phyloP scores from a whole-genome alignment of 2,113 vertebrate genomes.

The Ochotona princeps region DNA sequence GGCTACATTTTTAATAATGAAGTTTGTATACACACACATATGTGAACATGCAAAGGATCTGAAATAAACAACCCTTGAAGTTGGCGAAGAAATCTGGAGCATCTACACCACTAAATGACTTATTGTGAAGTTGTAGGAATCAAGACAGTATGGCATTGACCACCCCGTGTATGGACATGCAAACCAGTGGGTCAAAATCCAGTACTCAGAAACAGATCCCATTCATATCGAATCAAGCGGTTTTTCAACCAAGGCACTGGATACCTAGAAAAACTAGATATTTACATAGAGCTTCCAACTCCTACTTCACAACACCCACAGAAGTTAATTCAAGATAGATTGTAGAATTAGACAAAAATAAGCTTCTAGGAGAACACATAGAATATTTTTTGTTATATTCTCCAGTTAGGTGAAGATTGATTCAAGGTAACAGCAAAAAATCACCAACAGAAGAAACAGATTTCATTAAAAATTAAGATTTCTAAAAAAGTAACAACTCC shows the following conservation, averaged over 20 bases:
- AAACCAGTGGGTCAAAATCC: background rate
- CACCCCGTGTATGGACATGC: background rate
- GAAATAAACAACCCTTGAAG: background rate
- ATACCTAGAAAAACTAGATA: background rate
- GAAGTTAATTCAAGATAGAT: background rate
- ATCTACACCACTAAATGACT: background rate
- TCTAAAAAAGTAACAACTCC: background rate
- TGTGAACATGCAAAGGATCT: background rate
- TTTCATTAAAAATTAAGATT: background rate
- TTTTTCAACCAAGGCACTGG: background rate
- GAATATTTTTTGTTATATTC: background rate
- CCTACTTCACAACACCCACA: background rate
- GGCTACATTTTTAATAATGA: background rate
- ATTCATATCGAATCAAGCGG: background rate
- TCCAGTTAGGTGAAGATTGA: background rate
- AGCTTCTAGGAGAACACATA: slow-evolving; percentile 27
- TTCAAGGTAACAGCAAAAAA: background rate
- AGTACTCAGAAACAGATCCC: background rate
- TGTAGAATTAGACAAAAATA: background rate
- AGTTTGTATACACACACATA: background rate
- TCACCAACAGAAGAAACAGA: background rate
- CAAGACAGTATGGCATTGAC: background rate
- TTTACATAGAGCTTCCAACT: background rate
- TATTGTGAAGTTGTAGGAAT: background rate
- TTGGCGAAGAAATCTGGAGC: background rate